phyloP scores from a whole-genome alignment of 2,113 vertebrate species.

The Caracal caracal region DNA sequence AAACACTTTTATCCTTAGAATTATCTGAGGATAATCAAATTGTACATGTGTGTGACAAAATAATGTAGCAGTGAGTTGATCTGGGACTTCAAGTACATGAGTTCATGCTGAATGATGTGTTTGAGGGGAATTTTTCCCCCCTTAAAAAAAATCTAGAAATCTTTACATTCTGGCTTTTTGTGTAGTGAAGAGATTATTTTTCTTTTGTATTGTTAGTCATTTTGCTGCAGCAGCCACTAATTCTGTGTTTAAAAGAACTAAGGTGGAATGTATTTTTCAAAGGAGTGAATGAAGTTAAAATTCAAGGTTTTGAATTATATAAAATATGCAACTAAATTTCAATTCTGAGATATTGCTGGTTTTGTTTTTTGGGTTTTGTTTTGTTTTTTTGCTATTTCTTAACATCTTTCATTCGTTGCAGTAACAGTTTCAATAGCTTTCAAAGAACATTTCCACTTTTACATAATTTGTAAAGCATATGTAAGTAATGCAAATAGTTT shows the following conservation, averaged over 20 bases:
- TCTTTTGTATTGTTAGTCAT: not conserved
- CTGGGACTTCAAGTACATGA: not conserved
- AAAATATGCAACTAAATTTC: not conserved
- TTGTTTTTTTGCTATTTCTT: not conserved
- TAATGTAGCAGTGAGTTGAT: not conserved
- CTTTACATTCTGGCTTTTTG: not conserved
- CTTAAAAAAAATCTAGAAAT: not conserved
- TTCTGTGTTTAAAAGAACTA: slow-evolving; percentile 41
- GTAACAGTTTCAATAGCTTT: not conserved
- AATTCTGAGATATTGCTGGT: not conserved
- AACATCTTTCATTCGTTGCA: not conserved
- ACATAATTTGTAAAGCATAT: not conserved
- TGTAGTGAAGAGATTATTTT: not conserved
- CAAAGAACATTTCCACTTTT: slow-evolving; percentile 24
- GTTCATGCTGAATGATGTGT: not conserved
- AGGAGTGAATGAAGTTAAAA: not conserved
- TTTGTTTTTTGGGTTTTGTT: not conserved
- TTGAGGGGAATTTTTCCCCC: not conserved
- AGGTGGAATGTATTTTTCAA: slow-evolving; percentile 45
- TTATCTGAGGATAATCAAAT: not conserved
- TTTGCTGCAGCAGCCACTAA: not conserved
- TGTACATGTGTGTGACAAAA: not conserved
- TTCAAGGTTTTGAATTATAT: not conserved
- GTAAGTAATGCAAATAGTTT: not conserved
- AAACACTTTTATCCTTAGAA: not conserved